Conservation (phyloP, 2,888 invertebrate genomes). For the Idaea straminata region DNA sequence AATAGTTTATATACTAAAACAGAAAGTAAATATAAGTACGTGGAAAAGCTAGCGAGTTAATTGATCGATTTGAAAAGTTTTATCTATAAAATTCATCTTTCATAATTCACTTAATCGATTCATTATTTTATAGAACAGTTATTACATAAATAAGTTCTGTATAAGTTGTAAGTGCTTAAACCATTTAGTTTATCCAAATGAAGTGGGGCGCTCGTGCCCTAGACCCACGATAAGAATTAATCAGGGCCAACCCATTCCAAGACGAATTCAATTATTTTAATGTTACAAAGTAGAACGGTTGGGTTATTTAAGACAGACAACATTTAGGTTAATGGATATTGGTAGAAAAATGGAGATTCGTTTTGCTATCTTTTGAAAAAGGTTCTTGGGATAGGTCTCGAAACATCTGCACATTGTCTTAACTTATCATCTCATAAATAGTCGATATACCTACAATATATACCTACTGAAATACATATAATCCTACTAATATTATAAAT, state of each 20-base stretch:
- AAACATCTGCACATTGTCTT: background rate
- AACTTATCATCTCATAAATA: no score
- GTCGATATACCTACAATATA: no score
- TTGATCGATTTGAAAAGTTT: background rate
- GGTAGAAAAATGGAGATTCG: constrained; percentile 30
- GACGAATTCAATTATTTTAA: constrained; percentile 35
- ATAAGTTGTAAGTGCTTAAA: constrained; percentile 4
- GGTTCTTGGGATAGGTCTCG: background rate
- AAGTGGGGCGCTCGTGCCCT: constrained; percentile 23
- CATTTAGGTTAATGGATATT: constrained; percentile 35
- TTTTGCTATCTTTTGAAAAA: constrained; percentile 21
- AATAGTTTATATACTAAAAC: background rate
- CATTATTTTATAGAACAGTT: background rate
- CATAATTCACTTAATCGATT: background rate
- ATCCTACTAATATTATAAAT: no score
- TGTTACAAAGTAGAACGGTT: constrained; percentile 34
- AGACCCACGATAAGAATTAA: constrained; percentile 33
- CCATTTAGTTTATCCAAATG: constrained; percentile 28
- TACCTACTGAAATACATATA: no score
- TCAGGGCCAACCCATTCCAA: constrained; percentile 32
- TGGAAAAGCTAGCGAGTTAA: background rate
- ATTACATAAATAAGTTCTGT: background rate
- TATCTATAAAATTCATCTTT: background rate
- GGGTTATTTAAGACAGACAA: constrained; percentile 35
- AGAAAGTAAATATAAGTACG: constrained; percentile 1